These are phyloP conservation scores for Caenorhabditis becei DNA, from an alignment of 2,888 invertebrate species.

Conservation along the genomic window DNA sequence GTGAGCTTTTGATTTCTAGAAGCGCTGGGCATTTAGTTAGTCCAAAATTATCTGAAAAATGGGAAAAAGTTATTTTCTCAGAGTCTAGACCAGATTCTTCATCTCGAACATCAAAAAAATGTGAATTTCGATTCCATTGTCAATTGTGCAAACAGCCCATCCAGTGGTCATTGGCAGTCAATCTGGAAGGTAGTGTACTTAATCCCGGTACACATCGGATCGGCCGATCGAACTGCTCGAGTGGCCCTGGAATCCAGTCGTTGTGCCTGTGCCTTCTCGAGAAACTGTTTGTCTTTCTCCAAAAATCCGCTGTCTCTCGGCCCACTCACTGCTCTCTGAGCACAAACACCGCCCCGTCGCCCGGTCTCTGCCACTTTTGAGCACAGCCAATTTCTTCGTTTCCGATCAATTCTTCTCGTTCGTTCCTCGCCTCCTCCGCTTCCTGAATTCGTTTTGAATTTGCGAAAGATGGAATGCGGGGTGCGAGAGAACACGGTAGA, in stretches of 20 bases:
- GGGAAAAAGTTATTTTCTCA: no score
- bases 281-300: constrained; percentile 41
- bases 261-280: constrained; percentile 24
- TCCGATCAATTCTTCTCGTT: constrained; percentile 20
- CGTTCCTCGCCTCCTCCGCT: constrained; percentile 1
- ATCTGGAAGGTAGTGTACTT: constrained; percentile 5
- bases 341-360: constrained; percentile 37
- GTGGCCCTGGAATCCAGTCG: constrained; percentile 24
- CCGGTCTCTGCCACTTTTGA: constrained; percentile 14
- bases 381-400: constrained; percentile 35
- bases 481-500: constrained; percentile 33
- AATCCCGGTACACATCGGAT: not conserved
- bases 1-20: no score
- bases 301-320: constrained; percentile 23
- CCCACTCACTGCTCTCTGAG: constrained; percentile 22
- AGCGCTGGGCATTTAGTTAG: no score
- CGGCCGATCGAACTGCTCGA: not conserved
- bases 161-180: not conserved
- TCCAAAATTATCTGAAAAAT: no score
- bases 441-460: constrained; percentile 22
- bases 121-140: not conserved
- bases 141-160: not conserved
- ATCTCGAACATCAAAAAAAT: no score
- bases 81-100: no score
- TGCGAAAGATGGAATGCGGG: constrained; percentile 5